Conservation (phyloP, 2,113 vertebrate genomes). For the Chrysochloris asiatica region DNA sequence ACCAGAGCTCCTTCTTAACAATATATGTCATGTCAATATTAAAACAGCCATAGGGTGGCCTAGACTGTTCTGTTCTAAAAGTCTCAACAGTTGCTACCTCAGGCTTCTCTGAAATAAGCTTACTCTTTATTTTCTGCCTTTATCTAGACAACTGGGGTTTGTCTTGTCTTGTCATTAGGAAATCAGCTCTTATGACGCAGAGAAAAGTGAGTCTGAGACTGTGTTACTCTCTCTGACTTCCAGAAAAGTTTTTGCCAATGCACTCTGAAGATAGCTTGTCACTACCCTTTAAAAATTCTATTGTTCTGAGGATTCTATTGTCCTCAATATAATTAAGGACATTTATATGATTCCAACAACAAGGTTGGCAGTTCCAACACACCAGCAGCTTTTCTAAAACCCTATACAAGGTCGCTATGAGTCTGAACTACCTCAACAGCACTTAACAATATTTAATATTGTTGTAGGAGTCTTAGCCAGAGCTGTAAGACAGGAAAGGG, state of each 20-base stretch:
- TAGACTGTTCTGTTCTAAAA: slow-evolving; percentile 3
- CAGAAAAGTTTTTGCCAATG: background rate
- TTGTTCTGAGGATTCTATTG: background rate
- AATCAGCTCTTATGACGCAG: slow-evolving; percentile 34
- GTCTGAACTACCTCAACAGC: too few relatives aligned
- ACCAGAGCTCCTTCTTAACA: too few relatives aligned
- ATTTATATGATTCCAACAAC: too few relatives aligned
- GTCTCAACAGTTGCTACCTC: background rate
- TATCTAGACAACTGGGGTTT: background rate
- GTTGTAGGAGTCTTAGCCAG: too few relatives aligned
- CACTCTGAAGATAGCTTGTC: background rate
- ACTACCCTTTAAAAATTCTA: background rate
- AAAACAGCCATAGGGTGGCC: background rate
- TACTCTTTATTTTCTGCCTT: slow-evolving; percentile 39
- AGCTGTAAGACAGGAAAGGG: too few relatives aligned
- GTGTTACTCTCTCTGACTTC: background rate
- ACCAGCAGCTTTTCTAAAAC: too few relatives aligned
- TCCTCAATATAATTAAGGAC: too few relatives aligned
- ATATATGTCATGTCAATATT: background rate
- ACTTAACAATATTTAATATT: too few relatives aligned
- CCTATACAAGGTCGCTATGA: too few relatives aligned
- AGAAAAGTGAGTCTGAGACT: background rate
- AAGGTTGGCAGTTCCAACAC: too few relatives aligned
- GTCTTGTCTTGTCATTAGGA: background rate
- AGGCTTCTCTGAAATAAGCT: background rate